Evolutionary conservation across 2,113 vertebrate species (phyloP).

Genomic region (Rynchops niger): DNA sequence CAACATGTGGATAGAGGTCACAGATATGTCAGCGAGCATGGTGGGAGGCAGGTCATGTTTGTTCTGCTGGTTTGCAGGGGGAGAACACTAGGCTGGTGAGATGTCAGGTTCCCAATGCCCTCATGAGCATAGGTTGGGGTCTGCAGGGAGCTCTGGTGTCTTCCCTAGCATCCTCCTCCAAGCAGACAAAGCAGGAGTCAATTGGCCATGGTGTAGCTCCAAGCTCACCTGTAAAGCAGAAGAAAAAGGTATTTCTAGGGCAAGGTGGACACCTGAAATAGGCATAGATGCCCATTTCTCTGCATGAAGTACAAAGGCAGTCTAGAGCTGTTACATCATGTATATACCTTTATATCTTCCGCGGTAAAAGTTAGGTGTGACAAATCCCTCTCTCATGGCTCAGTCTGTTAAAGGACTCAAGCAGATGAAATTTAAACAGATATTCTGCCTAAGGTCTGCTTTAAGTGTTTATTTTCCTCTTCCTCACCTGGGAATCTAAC

Average conservation of each 20-base stretch:
- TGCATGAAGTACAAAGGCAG: neutral
- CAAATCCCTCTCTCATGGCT: neutral
- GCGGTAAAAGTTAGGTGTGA: neutral
- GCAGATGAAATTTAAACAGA: neutral
- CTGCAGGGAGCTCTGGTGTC: neutral
- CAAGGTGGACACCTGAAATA: neutral
- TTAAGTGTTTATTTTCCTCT: neutral
- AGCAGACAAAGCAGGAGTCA: neutral
- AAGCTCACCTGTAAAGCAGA: neutral
- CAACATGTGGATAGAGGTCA: neutral
- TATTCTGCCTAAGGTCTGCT: neutral
- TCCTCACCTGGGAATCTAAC: neutral
- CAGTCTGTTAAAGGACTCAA: neutral
- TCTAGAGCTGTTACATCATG: neutral
- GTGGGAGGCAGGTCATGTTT: neutral
- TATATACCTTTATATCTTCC: neutral
- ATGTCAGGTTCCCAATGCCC: neutral
- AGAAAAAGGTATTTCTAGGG: neutral
- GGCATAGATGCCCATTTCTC: neutral
- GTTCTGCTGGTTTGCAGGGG: neutral
- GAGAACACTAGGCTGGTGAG: neutral
- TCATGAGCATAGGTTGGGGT: neutral
- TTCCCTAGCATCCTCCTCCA: neutral
- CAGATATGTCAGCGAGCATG: neutral
- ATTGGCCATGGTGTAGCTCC: neutral